A percentile compares a stretch with the other conserved stretches of the same genome.
These are phyloP conservation scores for Triplophysa yarkandensis DNA, from an alignment of 2,797 vertebrate species.

Conservation along the genomic window DNA sequence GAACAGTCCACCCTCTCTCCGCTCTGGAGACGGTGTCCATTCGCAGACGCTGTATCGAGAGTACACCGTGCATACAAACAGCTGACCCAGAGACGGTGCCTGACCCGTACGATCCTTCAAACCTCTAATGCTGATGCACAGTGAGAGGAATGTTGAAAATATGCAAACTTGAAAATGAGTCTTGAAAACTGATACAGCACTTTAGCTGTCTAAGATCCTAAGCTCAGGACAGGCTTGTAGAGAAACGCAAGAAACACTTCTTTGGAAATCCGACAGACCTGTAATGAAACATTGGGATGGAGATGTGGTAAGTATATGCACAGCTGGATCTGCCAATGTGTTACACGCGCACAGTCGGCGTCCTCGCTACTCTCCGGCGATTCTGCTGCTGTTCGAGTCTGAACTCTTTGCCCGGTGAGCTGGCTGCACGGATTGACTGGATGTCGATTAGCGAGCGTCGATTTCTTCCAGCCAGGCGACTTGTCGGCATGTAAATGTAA, in stretches of 20 bases:
- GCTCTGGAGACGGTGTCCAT: conserved; percentile 43
- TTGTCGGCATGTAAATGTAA: conserved; percentile 1
- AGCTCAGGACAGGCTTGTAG: neutral
- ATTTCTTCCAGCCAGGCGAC: neutral
- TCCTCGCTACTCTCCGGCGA: conserved; percentile 45
- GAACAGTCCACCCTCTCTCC: neutral
- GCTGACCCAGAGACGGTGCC: conserved; percentile 41
- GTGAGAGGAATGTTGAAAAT: conserved; percentile 25
- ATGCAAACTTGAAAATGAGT: conserved; percentile 7
- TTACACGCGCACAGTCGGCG: conserved; percentile 35
- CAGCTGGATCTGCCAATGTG: neutral
- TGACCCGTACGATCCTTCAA: conserved; percentile 12
- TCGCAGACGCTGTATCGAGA: conserved; percentile 23
- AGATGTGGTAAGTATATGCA: conserved; percentile 10
- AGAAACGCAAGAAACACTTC: conserved; percentile 34
- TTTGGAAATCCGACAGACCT: conserved; percentile 34
- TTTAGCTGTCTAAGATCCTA: neutral
- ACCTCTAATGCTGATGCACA: conserved; percentile 12
- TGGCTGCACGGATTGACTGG: conserved; percentile 2
- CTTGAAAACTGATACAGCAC: conserved; percentile 24
- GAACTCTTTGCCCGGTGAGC: conserved; percentile 4
- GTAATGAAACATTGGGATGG: conserved; percentile 33
- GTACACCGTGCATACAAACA: conserved; percentile 35
- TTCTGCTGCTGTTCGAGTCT: conserved; percentile 49
- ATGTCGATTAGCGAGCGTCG: neutral